Evolutionary conservation across 2,888 invertebrate genomes (phyloP), one percentile per base, ranked within the genome.

Genomic region (Escarpia spicata): DNA sequence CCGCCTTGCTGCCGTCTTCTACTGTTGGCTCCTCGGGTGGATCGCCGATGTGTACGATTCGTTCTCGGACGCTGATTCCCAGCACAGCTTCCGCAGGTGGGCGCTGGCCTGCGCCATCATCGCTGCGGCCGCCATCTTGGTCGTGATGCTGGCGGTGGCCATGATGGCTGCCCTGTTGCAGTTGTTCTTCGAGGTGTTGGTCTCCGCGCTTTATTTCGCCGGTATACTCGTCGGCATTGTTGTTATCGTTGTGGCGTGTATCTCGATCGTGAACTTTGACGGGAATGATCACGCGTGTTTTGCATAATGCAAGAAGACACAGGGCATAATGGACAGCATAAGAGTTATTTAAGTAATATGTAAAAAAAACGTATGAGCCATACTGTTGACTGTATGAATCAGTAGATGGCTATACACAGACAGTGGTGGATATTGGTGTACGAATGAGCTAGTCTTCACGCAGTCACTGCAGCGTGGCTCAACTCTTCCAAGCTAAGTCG

Each of bases 21-120:
- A 75, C 75, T 75, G 75, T 26, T 75, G 75, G 75, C 75, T 75
- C 75, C 75, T 75, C 75, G 75, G 75, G 19, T 75, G 75, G 75
- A 75, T 75, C 75, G 75, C 75, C 75, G 75, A 75, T 26, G 75
- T 75, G 26, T 75, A 75, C 75, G 75, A 75, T 6, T 75, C 75
- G 75, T 75, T 75, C n/a, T 75, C 75, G 75, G 75, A 75, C 26
- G n/a, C 75, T 26, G 75, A n/a, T 2, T 19, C 75, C 19, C 19
- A 75, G n/a, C 75, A 75, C 75, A 75, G 75, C 75, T 75, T 75
- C 75, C 19, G n/a, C 26, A 75, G 75, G n/a, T 75, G 75, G 75
- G n/a, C 75, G 75, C 75, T 75, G 75, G 75, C 75, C 75, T 75
- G 75, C 75, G 3, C n/a, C 75, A 75, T 75, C 75, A 75, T 75